Conservation (phyloP, 2,888 invertebrate species). For the Ectobius pallidus region DNA sequence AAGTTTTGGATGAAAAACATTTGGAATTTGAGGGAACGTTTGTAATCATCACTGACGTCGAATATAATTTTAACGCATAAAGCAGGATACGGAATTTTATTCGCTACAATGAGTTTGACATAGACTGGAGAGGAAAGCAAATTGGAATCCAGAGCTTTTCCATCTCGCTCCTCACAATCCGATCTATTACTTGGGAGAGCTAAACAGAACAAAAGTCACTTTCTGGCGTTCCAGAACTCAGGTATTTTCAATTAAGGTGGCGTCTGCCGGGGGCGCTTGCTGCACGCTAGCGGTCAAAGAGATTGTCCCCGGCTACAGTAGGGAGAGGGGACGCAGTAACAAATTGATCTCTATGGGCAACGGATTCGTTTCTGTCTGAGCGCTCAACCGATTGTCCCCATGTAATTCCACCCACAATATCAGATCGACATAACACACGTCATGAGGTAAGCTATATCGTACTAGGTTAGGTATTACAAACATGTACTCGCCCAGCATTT, state of each 20-base stretch:
- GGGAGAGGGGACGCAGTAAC: background rate
- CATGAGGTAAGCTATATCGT: too few species aligned
- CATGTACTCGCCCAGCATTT: too few species aligned
- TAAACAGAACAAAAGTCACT: constrained; percentile 18
- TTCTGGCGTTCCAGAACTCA: background rate
- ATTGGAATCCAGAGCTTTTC: background rate
- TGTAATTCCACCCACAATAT: too few species aligned
- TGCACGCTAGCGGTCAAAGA: background rate
- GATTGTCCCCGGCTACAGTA: background rate
- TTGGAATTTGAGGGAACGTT: too few species aligned
- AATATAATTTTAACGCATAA: too few species aligned
- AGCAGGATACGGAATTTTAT: background rate
- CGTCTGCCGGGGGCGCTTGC: background rate
- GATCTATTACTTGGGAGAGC: constrained; percentile 17
- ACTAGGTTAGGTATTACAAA: too few species aligned
- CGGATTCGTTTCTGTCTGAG: constrained; percentile 26
- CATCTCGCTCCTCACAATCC: background rate
- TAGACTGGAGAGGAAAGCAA: too few species aligned
- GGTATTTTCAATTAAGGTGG: constrained; percentile 32
- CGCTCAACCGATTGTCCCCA: background rate
- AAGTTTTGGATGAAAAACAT: too few species aligned
- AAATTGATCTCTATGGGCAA: constrained; percentile 28
- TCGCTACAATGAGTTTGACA: background rate
- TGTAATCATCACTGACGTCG: too few species aligned
- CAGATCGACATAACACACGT: too few species aligned